A percentile compares a stretch with the other conserved stretches of the same genome.
Conservation (phyloP, 2,797 vertebrate genomes). For the Numenius phaeopus region DNA sequence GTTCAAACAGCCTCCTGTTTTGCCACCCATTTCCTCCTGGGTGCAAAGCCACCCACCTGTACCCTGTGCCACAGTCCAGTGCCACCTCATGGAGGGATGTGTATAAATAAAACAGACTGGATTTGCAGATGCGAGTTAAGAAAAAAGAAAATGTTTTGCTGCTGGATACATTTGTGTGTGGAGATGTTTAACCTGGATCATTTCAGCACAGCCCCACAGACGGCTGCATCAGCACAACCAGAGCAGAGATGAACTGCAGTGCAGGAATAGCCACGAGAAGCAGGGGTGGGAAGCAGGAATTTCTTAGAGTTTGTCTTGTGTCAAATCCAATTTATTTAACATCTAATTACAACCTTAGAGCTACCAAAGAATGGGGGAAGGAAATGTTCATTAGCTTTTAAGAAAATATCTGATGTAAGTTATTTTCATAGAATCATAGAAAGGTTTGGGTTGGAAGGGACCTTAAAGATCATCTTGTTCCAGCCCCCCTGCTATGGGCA, state of each 20-base stretch:
- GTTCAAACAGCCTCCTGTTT: neutral
- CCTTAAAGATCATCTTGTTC: too few relatives aligned
- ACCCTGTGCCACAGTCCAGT: neutral
- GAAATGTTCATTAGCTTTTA: neutral
- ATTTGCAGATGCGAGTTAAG: neutral
- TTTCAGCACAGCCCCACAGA: neutral
- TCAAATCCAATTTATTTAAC: conserved; percentile 14
- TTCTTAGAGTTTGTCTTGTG: neutral
- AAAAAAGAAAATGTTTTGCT: neutral
- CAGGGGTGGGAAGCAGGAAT: neutral
- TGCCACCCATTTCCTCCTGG: neutral
- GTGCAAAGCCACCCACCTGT: neutral
- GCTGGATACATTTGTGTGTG: neutral
- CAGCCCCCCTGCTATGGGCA: too few relatives aligned
- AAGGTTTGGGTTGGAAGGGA: too few relatives aligned
- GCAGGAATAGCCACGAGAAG: neutral
- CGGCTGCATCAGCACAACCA: neutral
- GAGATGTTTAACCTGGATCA: neutral
- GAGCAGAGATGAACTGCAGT: neutral
- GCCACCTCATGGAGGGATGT: neutral
- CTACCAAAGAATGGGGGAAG: neutral
- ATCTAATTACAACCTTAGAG: neutral
- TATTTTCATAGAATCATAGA: neutral
- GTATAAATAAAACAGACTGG: neutral
- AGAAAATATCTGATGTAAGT: neutral